Evolutionary conservation across 1,140 invertebrate species (phyloP).

Genomic region (Brachystomella parvula): DNA sequence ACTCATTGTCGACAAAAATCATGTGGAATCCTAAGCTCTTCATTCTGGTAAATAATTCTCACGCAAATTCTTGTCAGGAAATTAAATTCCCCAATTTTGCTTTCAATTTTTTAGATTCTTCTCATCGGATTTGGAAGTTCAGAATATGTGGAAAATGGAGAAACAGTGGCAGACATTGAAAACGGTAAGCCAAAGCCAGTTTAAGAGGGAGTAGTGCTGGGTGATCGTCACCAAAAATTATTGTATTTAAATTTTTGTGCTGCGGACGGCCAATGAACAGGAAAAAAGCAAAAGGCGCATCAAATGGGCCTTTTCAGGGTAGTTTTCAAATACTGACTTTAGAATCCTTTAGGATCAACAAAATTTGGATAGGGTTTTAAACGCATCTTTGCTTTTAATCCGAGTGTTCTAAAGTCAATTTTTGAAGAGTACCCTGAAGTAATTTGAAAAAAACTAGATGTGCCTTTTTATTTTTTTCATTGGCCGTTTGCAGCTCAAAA

Average conservation of each 20-base stretch:
- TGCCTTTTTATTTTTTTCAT: background rate
- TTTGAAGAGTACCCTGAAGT: no score
- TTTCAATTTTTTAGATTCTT: background rate
- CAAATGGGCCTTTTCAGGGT: no score
- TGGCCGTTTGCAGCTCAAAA: background rate
- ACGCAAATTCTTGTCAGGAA: background rate
- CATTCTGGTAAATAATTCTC: background rate
- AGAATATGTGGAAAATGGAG: background rate
- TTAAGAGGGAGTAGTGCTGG: background rate
- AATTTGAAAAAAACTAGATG: background rate
- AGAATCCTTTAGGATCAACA: no score
- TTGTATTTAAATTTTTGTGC: background rate
- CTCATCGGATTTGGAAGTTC: background rate
- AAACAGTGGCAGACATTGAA: background rate
- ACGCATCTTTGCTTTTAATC: background rate
- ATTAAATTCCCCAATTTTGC: background rate
- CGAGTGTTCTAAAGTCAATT: background rate
- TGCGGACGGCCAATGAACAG: background rate
- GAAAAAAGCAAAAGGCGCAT: no score
- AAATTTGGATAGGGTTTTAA: background rate
- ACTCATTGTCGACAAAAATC: background rate
- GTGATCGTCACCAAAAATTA: background rate
- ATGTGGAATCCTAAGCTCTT: background rate
- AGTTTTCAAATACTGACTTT: no score
- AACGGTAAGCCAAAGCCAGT: background rate